These are phyloP conservation scores for Salmo trutta DNA, from an alignment of 2,797 vertebrate species.

Conservation along the genomic window DNA sequence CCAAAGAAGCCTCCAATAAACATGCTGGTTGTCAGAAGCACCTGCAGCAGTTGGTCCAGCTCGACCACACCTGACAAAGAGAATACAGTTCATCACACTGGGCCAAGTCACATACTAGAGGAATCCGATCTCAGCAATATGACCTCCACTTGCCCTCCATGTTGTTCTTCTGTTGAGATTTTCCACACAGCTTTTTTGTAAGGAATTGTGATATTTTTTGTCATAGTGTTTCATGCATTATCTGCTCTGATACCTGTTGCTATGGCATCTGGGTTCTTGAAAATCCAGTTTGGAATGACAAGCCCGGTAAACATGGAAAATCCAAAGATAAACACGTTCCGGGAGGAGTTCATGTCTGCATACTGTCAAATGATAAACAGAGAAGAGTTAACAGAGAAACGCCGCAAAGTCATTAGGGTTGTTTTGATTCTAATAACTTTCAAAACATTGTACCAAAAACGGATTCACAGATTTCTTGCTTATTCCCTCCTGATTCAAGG, in stretches of 20 bases:
- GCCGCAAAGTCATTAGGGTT: background rate
- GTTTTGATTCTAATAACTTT: too few relatives aligned
- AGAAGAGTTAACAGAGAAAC: background rate
- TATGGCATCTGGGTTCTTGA: constrained; percentile 78
- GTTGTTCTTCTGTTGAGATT: background rate
- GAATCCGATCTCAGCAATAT: background rate
- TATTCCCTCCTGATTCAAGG: too few relatives aligned
- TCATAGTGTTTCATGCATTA: background rate
- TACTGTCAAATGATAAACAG: constrained; percentile 73
- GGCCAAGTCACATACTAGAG: background rate
- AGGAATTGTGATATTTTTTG: background rate
- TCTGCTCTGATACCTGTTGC: constrained; percentile 79
- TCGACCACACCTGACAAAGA: constrained; percentile 79
- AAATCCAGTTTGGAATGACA: constrained; percentile 89
- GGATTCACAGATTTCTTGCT: too few relatives aligned
- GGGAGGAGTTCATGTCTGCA: constrained; percentile 93
- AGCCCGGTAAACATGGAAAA: constrained; percentile 93
- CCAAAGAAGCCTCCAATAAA: constrained; percentile 94
- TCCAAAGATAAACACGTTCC: constrained; percentile 96
- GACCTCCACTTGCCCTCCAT: background rate
- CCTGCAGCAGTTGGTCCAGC: constrained; percentile 89
- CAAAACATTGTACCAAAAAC: too few relatives aligned
- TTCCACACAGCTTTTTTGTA: background rate
- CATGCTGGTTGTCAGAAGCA: constrained; percentile 95
- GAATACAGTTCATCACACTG: background rate